These are phyloP conservation scores for Tympanuchus pallidicinctus DNA, from an alignment of 2,113 vertebrate species.

Conservation along the genomic window DNA sequence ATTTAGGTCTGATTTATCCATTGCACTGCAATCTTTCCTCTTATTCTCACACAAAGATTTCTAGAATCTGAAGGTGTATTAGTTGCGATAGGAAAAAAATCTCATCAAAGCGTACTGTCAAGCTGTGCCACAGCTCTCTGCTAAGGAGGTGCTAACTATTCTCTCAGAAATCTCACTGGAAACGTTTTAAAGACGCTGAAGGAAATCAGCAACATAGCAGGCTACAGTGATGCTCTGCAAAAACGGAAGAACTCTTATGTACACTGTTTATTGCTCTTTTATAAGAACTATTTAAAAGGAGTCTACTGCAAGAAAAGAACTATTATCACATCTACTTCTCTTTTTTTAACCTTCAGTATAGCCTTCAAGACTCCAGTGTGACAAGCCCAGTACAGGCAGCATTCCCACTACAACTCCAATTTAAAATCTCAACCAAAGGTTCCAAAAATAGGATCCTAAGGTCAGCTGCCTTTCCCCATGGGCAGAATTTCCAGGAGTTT, in stretches of 20 bases:
- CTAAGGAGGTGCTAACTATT: not conserved
- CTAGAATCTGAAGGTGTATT: not conserved
- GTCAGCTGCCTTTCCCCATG: not conserved
- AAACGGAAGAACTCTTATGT: not conserved
- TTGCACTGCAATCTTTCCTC: not conserved
- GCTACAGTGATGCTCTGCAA: not conserved
- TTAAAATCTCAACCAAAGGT: slow-evolving; percentile 27
- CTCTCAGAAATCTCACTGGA: not conserved
- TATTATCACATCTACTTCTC: accelerated
- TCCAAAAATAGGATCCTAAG: slow-evolving; percentile 52
- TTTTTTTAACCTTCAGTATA: not conserved
- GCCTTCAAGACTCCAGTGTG: not conserved
- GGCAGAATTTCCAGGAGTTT: slow-evolving; percentile 42
- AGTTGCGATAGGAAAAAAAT: not conserved
- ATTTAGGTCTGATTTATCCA: not conserved
- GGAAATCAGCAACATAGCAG: not conserved
- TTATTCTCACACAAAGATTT: not conserved
- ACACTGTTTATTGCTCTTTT: not conserved
- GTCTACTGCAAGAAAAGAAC: not conserved
- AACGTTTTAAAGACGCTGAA: not conserved
- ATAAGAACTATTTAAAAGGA: not conserved
- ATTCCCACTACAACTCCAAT: slow-evolving; percentile 27
- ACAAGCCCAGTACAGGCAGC: not conserved
- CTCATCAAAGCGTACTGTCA: not conserved
- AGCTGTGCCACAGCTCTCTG: not conserved